Conservation (phyloP, 2,113 vertebrate genomes). For the Oncorhynchus clarkii region DNA sequence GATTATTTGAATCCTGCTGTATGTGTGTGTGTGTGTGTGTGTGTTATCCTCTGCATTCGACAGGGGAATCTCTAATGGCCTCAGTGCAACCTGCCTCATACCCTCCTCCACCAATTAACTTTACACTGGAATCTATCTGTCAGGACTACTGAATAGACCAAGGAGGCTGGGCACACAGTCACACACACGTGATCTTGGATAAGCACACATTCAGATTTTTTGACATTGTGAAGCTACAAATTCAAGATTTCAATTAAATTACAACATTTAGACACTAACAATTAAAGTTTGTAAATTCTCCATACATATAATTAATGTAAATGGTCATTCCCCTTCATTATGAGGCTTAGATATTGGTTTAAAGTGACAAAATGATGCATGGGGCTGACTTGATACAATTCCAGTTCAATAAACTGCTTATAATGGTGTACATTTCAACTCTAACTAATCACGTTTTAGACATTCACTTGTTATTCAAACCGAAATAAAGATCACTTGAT, state of each 20-base stretch:
- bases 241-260: neutral
- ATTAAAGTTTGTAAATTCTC: neutral
- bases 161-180: constrained; percentile 38
- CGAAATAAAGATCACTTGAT: neutral
- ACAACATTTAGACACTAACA: too few species aligned
- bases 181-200: too few species aligned
- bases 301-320: constrained; percentile 20
- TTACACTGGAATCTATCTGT: constrained; percentile 76
- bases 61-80: constrained; percentile 80
- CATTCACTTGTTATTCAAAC: neutral
- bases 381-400: neutral
- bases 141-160: constrained; percentile 49
- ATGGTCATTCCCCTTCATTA: constrained; percentile 39
- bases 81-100: constrained; percentile 70
- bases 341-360: neutral
- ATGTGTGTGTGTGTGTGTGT: constrained; percentile 77
- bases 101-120: constrained; percentile 77
- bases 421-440: neutral
- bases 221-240: neutral
- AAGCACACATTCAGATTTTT: neutral
- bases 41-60: constrained; percentile 81
- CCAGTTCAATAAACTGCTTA: neutral
- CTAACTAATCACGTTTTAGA: neutral
- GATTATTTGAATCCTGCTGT: constrained; percentile 81
- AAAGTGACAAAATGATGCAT: neutral